A percentile compares a stretch with the other conserved stretches of the same genome.
phyloP scores from a whole-genome alignment of 2,888 invertebrate genomes.

The Drosophila colorata region DNA sequence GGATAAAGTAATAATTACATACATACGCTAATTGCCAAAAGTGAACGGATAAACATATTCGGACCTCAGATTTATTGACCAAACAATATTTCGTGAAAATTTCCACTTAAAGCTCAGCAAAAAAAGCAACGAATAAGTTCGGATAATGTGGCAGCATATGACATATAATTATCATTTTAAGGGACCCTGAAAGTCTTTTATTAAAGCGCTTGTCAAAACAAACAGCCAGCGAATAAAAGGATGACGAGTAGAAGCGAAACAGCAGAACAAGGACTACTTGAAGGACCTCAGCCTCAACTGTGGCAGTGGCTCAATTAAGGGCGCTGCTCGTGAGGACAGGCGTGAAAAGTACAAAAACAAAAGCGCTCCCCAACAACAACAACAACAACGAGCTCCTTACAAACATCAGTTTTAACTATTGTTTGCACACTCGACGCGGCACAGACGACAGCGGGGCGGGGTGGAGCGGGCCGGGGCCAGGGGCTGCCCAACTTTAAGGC shows the following conservation, averaged over 20 bases:
- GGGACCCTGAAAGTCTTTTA: slow-evolving; percentile 31
- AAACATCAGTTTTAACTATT: slow-evolving; percentile 81
- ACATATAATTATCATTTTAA: slow-evolving; percentile 33
- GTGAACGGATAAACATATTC: neutral
- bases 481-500: slow-evolving; percentile 61
- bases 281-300: slow-evolving; percentile 33
- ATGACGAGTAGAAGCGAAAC: slow-evolving; percentile 9
- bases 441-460: slow-evolving; percentile 5
- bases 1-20: no score
- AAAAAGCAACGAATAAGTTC: neutral
- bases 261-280: slow-evolving; percentile 11
- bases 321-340: slow-evolving; percentile 49
- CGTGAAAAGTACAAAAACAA: slow-evolving; percentile 64
- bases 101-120: neutral
- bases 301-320: slow-evolving; percentile 78
- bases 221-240: slow-evolving; percentile 18
- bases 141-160: neutral
- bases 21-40: neutral
- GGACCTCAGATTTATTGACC: neutral
- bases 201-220: slow-evolving; percentile 36
- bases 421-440: slow-evolving; percentile 70
- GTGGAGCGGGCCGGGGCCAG: neutral
- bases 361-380: slow-evolving; percentile 30
- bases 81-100: neutral
- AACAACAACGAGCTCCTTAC: slow-evolving; percentile 62